Evolutionary conservation across 2,888 invertebrate species (phyloP), one percentile per base, ranked within the genome.

Genomic region (Lasiommata megera): DNA sequence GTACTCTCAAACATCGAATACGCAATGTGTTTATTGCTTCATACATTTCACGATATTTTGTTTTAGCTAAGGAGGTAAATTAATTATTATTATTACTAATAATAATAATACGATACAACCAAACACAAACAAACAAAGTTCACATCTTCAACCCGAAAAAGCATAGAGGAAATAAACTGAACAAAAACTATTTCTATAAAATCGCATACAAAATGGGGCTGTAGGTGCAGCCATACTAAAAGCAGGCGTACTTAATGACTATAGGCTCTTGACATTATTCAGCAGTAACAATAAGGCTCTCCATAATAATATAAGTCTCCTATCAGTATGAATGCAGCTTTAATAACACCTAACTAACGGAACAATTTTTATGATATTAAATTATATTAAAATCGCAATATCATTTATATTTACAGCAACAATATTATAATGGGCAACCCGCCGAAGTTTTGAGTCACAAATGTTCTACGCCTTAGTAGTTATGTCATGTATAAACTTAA

Each of bases 401-500:
- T 29, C 74, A 75, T 81, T 56, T 74, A 74, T 82, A 83, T 83
- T 73, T 83, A 84, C 82, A 84, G 66, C 73, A 80, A 84, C 77
- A 78, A 65, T 57, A 64, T 46, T 44, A 43, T 12, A 46, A 29
- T 53, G 34, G 62, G 60, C 60, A 60, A 76, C 78, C 71, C 77
- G 69, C 74, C 70, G 71, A 61, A 58, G 48, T 48, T 69, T 69
- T 62, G 65, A 44, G 38, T 38, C 7, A 60, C 3, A 34, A 11
- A 64, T 60, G 64, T 60, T 62, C 67, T 70, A 67, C 64, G 56
- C 54, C 44, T 59, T 59, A 66, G 60, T 61, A 60, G 61, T 72
- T 69, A 77, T 87, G 88, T 88, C 88, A 88, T 88, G 86, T 79
- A 69, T 73, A 74, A 82, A 80, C 83, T 80, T 81, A 82, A 73